These are phyloP conservation scores for Haemorhous mexicanus DNA, from an alignment of 2,113 vertebrate species.

Conservation along the genomic window DNA sequence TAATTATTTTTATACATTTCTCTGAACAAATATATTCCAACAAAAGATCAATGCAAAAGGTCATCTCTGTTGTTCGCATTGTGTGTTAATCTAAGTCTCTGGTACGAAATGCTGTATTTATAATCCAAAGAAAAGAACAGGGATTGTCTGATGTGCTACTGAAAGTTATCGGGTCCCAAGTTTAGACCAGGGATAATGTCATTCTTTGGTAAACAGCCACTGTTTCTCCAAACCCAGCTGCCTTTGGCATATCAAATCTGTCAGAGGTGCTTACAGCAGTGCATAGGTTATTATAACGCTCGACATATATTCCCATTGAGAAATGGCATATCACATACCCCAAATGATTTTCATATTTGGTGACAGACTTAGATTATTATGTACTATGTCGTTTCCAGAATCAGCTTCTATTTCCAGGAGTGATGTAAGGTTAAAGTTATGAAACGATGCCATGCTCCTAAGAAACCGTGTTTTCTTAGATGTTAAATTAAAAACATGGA, in stretches of 20 bases:
- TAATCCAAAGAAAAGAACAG: constrained; percentile 27
- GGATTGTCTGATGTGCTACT: background rate
- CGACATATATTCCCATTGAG: background rate
- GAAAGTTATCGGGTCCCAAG: constrained; percentile 11
- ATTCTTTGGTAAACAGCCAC: constrained; percentile 20
- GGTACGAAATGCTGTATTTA: constrained; percentile 5
- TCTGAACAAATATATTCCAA: background rate
- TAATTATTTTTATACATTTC: background rate
- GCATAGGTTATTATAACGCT: background rate
- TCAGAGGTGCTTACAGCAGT: constrained; percentile 9
- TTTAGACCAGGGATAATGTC: constrained; percentile 25
- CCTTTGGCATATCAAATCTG: constrained; percentile 26
- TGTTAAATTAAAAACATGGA: background rate
- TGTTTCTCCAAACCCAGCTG: constrained; percentile 28
- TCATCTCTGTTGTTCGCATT: background rate
- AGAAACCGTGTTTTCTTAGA: background rate
- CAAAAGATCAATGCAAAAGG: background rate
- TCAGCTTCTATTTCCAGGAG: background rate
- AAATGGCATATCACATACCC: background rate
- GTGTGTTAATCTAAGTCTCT: background rate
- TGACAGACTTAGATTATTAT: background rate
- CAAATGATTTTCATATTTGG: background rate
- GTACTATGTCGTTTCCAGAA: background rate
- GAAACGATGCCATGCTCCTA: background rate
- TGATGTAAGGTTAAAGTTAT: background rate